Evolutionary conservation across 2,888 invertebrate species (phyloP).

Genomic region (Xanthostigma xanthostigma): DNA sequence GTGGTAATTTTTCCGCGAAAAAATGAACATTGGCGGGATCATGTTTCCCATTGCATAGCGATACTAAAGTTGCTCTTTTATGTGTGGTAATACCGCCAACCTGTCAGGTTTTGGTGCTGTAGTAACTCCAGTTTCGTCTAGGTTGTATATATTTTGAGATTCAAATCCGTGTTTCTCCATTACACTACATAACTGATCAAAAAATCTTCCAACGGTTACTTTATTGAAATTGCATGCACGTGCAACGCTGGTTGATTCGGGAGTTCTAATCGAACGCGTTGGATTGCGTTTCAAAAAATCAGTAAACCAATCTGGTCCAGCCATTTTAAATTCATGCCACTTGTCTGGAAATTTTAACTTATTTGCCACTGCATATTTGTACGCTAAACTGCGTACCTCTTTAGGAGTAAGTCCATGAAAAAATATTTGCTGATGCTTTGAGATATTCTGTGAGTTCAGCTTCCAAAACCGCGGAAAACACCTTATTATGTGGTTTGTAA

Average conservation of each 20-base stretch:
- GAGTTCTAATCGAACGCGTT: slow-evolving; percentile 7
- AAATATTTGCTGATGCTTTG: too few relatives aligned
- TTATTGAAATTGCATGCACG: slow-evolving; percentile 11
- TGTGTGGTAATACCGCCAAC: slow-evolving; percentile 9
- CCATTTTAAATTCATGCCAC: slow-evolving; percentile 9
- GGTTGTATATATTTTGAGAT: slow-evolving; percentile 1
- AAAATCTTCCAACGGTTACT: not conserved
- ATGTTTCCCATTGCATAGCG: slow-evolving; percentile 14
- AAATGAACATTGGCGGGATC: slow-evolving; percentile 18
- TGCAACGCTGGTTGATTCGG: slow-evolving; percentile 14
- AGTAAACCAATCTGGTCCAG: slow-evolving; percentile 12
- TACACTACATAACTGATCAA: not conserved
- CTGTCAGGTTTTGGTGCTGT: slow-evolving; percentile 5
- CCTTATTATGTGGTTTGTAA: too few relatives aligned
- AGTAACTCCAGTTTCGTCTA: slow-evolving; percentile 4
- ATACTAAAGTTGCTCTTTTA: slow-evolving; percentile 13
- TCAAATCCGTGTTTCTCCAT: not conserved
- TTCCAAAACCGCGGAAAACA: too few relatives aligned
- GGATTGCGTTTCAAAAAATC: slow-evolving; percentile 12
- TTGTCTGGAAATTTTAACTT: slow-evolving; percentile 8
- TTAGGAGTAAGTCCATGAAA: too few relatives aligned
- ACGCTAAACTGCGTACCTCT: too few relatives aligned
- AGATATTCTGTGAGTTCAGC: too few relatives aligned
- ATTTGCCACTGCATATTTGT: not conserved
- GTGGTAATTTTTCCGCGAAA: slow-evolving; percentile 16